These are phyloP conservation scores for Moxostoma hubbsi DNA, from an alignment of 2,797 vertebrate species.

Conservation along the genomic window DNA sequence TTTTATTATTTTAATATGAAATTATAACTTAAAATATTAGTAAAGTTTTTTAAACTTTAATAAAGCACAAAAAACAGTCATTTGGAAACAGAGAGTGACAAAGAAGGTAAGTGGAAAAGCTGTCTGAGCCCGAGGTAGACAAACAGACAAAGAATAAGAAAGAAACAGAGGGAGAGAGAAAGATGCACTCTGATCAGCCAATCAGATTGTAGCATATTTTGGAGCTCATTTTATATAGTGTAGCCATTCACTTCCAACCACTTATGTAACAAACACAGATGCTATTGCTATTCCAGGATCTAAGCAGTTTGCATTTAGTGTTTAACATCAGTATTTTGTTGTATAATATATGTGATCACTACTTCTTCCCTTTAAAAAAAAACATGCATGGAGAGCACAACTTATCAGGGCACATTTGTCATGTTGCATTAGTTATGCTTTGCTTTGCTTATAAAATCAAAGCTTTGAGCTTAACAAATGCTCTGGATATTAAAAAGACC, in stretches of 20 bases:
- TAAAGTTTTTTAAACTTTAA: too few relatives aligned
- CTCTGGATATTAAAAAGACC: constrained; percentile 23
- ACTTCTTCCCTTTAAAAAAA: not conserved
- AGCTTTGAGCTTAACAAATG: constrained; percentile 21
- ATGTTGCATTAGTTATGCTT: constrained; percentile 32
- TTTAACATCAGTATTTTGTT: constrained; percentile 17
- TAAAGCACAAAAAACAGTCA: too few relatives aligned
- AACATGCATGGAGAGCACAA: not conserved
- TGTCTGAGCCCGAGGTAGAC: not conserved
- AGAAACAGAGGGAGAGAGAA: constrained; percentile 7
- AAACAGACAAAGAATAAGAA: constrained; percentile 13
- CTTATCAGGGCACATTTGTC: constrained; percentile 20
- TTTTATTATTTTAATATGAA: too few relatives aligned
- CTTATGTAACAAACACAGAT: not conserved
- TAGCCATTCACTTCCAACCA: not conserved
- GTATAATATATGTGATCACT: constrained; percentile 11
- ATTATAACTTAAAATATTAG: too few relatives aligned
- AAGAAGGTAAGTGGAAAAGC: constrained; percentile 14
- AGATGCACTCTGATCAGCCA: constrained; percentile 27
- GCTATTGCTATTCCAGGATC: not conserved
- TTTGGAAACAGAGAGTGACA: not conserved
- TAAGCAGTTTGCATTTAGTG: not conserved
- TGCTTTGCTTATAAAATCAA: constrained; percentile 30
- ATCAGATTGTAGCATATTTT: constrained; percentile 5
- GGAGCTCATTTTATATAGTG: not conserved